A percentile compares a stretch with the other conserved stretches of the same genome.
These are phyloP conservation scores for Chaetura pelagica DNA, from an alignment of 2,113 vertebrate genomes.

Conservation along the genomic window DNA sequence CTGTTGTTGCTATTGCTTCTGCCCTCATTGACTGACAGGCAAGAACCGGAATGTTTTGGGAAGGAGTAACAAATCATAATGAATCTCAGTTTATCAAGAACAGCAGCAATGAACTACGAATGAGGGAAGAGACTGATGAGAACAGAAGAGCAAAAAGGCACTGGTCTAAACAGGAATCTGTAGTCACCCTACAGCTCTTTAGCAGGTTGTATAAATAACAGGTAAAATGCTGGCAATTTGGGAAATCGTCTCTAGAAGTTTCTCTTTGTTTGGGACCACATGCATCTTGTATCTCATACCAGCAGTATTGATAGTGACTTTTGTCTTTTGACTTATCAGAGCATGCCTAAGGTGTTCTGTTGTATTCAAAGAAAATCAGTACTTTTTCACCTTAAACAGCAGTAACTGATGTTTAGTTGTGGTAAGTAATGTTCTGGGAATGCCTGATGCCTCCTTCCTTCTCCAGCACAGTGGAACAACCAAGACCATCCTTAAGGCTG, in stretches of 20 bases:
- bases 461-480: not conserved
- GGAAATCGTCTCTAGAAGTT: not conserved
- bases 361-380: not conserved
- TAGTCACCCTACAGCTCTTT: not conserved
- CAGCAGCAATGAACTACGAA: not conserved
- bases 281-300: not conserved
- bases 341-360: not conserved
- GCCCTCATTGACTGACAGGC: not conserved
- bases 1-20: slow-evolving; percentile 21
- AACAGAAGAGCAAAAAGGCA: not conserved
- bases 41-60: not conserved
- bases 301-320: not conserved
- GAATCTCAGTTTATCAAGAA: not conserved
- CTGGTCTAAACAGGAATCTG: not conserved
- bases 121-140: not conserved
- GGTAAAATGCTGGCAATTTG: slow-evolving; percentile 27
- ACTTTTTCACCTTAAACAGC: not conserved
- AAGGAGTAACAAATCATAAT: not conserved
- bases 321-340: not conserved
- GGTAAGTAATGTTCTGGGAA: slow-evolving; percentile 5
- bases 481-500: not conserved
- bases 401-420: not conserved
- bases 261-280: not conserved
- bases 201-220: slow-evolving; percentile 9
- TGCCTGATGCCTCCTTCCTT: not conserved